phyloP scores from a whole-genome alignment of 2,113 vertebrate species.

The Gambusia affinis region DNA sequence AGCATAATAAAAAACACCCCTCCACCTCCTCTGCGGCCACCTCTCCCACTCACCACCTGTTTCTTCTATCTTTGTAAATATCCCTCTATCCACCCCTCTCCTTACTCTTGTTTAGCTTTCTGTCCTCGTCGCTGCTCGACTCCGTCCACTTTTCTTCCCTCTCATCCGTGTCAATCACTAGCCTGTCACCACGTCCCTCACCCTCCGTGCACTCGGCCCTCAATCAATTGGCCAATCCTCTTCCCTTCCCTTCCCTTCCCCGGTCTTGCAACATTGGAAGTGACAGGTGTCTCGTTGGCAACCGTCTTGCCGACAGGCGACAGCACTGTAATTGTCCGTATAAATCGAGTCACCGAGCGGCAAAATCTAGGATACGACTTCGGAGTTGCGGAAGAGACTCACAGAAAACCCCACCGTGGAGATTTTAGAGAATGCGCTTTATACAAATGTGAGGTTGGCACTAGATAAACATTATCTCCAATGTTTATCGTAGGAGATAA shows the following conservation, averaged over 20 bases:
- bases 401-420: conserved; percentile 4
- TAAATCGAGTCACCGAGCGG: conserved; percentile 47
- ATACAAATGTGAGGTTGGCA: conserved; percentile 26
- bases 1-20: not conserved
- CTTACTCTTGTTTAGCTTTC: conserved; percentile 73
- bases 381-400: not conserved
- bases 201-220: conserved; percentile 67
- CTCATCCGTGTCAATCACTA: conserved; percentile 77
- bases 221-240: conserved; percentile 78
- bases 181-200: conserved; percentile 67
- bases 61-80: conserved; percentile 58
- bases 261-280: conserved; percentile 63
- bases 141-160: conserved; percentile 43
- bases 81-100: conserved; percentile 39
- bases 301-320: conserved; percentile 57
- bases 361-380: conserved; percentile 29
- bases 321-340: conserved; percentile 41
- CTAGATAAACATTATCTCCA: conserved; percentile 53
- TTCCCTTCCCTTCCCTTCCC: conserved; percentile 49
- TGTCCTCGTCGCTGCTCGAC: conserved; percentile 29
- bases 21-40: conserved; percentile 36
- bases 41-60: conserved; percentile 82
- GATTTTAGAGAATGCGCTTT: conserved; percentile 39
- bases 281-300: conserved; percentile 74
- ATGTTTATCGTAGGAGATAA: conserved; percentile 18